These are phyloP conservation scores for Enteromius radiatus DNA, from an alignment of 2,797 vertebrate species.

Conservation along the genomic window DNA sequence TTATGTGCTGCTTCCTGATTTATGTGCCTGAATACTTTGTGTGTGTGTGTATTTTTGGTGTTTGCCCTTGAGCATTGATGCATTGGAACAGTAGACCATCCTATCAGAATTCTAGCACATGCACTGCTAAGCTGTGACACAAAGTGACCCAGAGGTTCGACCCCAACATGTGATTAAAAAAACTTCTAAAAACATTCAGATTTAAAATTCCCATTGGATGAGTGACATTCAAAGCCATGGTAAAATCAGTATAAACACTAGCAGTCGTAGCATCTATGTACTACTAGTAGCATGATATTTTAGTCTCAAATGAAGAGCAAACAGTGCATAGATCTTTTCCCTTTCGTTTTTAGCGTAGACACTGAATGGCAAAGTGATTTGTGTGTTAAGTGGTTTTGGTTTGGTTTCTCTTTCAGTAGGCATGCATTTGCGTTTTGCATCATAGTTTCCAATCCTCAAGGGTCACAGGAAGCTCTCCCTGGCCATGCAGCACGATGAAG, in stretches of 20 bases:
- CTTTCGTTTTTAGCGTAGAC: background rate
- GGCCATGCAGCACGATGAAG: background rate
- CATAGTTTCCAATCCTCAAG: conserved; percentile 30
- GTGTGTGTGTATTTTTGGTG: conserved; percentile 37
- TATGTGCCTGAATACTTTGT: conserved; percentile 39
- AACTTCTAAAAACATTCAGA: background rate
- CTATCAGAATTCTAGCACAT: conserved; percentile 25
- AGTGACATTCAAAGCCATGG: background rate
- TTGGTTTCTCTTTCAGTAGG: conserved; percentile 10
- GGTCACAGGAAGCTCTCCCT: conserved; percentile 18
- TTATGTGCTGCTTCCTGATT: conserved; percentile 40
- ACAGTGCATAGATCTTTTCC: background rate
- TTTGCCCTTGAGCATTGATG: conserved; percentile 47
- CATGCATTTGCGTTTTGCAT: conserved; percentile 4
- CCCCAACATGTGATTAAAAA: background rate
- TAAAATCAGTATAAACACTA: background rate
- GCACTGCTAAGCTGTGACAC: conserved; percentile 1
- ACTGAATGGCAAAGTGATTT: conserved; percentile 6
- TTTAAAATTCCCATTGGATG: background rate
- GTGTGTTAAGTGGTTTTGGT: conserved; percentile 13
- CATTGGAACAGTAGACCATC: conserved; percentile 29
- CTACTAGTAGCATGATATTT: background rate
- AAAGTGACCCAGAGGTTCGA: conserved; percentile 13
- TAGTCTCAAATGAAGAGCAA: background rate
- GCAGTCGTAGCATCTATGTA: background rate